Percentiles rank a stretch among this genome's conserved stretches.
Conservation (phyloP, 2,888 invertebrate genomes). For the Cordylochernes scorpioides region DNA sequence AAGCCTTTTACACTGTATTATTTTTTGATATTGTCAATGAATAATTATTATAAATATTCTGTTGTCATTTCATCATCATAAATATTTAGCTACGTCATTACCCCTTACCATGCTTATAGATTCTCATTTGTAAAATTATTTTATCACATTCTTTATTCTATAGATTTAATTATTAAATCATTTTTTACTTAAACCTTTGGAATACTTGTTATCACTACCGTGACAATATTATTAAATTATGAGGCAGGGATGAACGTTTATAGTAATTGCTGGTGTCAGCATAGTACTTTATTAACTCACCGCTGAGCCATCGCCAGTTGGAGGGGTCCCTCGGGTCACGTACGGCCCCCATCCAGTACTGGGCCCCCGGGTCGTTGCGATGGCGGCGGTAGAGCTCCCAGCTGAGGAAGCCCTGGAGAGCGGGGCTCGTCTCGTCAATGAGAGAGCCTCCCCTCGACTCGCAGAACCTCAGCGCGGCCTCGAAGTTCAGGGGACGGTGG, state of each 20-base stretch:
- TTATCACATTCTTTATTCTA: too few species aligned
- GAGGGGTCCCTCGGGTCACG: slow-evolving; percentile 44
- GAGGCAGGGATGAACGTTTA: background rate
- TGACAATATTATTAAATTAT: background rate
- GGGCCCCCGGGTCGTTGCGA: slow-evolving; percentile 61
- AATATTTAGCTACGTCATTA: too few species aligned
- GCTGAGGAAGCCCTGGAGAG: slow-evolving; percentile 70
- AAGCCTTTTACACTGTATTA: too few species aligned
- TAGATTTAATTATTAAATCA: too few species aligned
- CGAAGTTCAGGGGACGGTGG: slow-evolving; percentile 48
- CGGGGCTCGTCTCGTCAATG: slow-evolving; percentile 74
- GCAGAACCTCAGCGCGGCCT: slow-evolving; percentile 51
- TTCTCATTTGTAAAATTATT: too few species aligned
- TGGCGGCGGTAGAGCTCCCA: slow-evolving; percentile 81
- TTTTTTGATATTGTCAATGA: too few species aligned
- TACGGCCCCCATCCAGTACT: slow-evolving; percentile 80
- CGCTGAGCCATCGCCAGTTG: slow-evolving; percentile 69
- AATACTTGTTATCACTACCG: too few species aligned
- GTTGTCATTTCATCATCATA: too few species aligned
- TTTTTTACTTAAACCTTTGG: too few species aligned
- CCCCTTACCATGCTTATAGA: too few species aligned
- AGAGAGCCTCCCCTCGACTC: slow-evolving; percentile 50
- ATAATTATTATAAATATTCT: too few species aligned
- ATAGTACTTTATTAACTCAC: slow-evolving; percentile 4
- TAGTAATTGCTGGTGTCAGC: background rate